Conservation (phyloP, 2,113 vertebrate species). For the Cygnus buccinator region DNA sequence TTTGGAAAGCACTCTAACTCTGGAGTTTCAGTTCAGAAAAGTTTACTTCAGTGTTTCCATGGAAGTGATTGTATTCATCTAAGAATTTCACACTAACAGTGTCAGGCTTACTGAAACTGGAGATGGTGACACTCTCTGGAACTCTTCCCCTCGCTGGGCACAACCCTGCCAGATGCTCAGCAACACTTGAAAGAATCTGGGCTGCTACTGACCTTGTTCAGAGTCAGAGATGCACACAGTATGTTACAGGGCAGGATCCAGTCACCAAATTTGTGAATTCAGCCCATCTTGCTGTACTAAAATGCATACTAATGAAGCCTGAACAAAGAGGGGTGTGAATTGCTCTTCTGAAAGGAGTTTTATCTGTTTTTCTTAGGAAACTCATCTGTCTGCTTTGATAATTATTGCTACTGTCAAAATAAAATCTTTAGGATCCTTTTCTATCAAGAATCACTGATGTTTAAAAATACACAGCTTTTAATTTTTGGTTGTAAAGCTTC, state of each 20-base stretch:
- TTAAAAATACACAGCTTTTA: neutral
- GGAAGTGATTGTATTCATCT: neutral
- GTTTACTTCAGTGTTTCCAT: neutral
- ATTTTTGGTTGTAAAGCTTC: neutral
- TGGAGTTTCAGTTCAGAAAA: neutral
- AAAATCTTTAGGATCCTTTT: neutral
- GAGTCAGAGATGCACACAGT: neutral
- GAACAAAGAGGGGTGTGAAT: neutral
- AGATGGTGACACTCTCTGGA: neutral
- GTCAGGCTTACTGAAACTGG: neutral
- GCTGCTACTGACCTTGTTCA: neutral
- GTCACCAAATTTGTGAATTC: neutral
- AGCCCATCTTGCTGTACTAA: neutral
- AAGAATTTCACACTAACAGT: neutral
- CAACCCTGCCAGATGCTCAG: neutral
- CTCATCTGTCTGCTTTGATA: conserved; percentile 10
- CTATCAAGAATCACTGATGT: neutral
- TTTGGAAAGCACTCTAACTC: neutral
- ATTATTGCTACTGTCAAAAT: neutral
- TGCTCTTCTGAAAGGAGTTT: conserved; percentile 6
- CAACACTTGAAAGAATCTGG: neutral
- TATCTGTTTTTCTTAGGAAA: neutral
- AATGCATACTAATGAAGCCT: neutral
- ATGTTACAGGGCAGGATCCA: neutral
- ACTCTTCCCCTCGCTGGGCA: neutral